Evolutionary conservation across 2,888 invertebrate genomes (phyloP).

Genomic region (Plemyria rubiginata): DNA sequence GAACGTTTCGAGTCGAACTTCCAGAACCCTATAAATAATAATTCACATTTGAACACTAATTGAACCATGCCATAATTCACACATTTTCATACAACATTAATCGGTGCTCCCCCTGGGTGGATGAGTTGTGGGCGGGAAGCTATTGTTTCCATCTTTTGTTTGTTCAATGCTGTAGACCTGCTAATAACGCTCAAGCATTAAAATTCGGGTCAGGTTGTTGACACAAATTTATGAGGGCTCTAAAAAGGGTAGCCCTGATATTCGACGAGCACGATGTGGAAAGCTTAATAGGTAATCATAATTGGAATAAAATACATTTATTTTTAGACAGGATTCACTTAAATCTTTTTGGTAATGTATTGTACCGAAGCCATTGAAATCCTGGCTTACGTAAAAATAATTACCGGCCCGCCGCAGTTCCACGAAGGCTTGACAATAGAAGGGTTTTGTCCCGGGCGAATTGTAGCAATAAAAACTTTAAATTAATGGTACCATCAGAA

Average conservation of each 20-base stretch:
- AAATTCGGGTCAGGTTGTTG: slow-evolving; percentile 79
- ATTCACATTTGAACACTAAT: not conserved
- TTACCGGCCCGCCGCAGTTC: slow-evolving; percentile 43
- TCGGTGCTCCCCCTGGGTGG: slow-evolving; percentile 18
- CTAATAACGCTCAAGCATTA: slow-evolving; percentile 75
- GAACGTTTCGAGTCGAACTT: not conserved
- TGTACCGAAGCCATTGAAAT: slow-evolving; percentile 6
- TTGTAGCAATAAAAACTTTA: slow-evolving; percentile 58
- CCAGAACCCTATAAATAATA: not conserved
- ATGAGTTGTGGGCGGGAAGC: slow-evolving; percentile 48
- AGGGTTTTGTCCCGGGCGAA: slow-evolving; percentile 48
- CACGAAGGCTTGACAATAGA: slow-evolving; percentile 43
- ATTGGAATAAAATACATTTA: slow-evolving; percentile 1
- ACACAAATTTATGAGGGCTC: slow-evolving; percentile 78
- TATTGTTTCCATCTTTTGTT: slow-evolving; percentile 75
- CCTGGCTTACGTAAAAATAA: slow-evolving; percentile 46
- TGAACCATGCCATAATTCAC: slow-evolving; percentile 7
- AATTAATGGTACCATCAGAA: slow-evolving; percentile 53
- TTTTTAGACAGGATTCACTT: slow-evolving; percentile 3
- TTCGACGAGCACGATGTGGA: slow-evolving; percentile 37
- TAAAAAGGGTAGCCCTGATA: slow-evolving; percentile 66
- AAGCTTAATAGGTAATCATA: slow-evolving; percentile 31
- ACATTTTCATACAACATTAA: slow-evolving; percentile 17
- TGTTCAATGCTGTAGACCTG: slow-evolving; percentile 64
- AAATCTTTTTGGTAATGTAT: not conserved